These are phyloP conservation scores for Macrosoma leucophasiata DNA, from an alignment of 2,888 invertebrate genomes.

Conservation along the genomic window DNA sequence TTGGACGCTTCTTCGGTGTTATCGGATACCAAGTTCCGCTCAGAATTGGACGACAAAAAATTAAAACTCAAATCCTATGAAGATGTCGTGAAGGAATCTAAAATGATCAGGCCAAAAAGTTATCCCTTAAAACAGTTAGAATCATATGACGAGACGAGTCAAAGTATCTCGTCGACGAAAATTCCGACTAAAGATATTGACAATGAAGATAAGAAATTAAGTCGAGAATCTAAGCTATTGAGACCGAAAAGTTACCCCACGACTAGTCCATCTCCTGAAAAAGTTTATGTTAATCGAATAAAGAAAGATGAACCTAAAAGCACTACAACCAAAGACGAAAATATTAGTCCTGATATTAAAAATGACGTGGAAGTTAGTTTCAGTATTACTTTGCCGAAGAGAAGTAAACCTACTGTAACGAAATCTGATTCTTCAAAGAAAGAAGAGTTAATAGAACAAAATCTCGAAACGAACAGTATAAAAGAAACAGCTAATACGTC, in stretches of 20 bases:
- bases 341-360: conserved; percentile 35
- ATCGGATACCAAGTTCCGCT: conserved; percentile 22
- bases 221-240: conserved; percentile 62
- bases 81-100: conserved; percentile 41
- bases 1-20: conserved; percentile 35
- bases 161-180: conserved; percentile 33
- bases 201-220: conserved; percentile 28
- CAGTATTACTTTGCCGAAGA: conserved; percentile 62
- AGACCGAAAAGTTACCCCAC: conserved; percentile 79
- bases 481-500: conserved; percentile 28
- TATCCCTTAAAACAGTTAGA: conserved; percentile 69
- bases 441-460: conserved; percentile 29
- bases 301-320: conserved; percentile 39
- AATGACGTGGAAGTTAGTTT: conserved; percentile 66
- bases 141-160: conserved; percentile 42
- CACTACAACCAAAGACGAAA: conserved; percentile 34
- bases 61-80: conserved; percentile 30
- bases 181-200: conserved; percentile 20
- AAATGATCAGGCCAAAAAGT: conserved; percentile 73
- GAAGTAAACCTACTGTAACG: conserved; percentile 32
- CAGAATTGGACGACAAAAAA: conserved; percentile 29
- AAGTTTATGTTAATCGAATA: conserved; percentile 45
- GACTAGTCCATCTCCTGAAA: conserved; percentile 61
- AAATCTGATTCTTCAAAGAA: conserved; percentile 36
- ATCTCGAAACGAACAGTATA: conserved; percentile 28